Percentiles rank a stretch among this genome's conserved stretches.
Conservation (phyloP, 2,888 invertebrate species). For the Synanthedon tipuliformis region DNA sequence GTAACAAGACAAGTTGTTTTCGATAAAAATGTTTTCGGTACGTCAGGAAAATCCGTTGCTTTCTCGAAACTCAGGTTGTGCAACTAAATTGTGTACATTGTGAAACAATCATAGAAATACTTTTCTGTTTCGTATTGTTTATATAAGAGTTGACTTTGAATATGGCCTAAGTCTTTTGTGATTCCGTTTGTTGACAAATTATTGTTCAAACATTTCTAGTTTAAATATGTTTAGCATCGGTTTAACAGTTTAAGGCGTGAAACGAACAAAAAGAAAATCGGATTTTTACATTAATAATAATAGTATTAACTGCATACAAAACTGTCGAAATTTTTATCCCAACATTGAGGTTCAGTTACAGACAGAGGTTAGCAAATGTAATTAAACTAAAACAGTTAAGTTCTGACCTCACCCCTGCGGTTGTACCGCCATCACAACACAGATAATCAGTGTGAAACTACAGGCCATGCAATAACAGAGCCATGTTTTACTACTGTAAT, state of each 20-base stretch:
- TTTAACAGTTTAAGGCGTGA: slow-evolving; percentile 8
- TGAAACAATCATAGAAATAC: neutral
- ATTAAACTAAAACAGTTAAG: slow-evolving; percentile 29
- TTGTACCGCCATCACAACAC: slow-evolving; percentile 20
- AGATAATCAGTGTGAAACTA: slow-evolving; percentile 35
- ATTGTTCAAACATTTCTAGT: too few species aligned
- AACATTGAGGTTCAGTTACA: too few species aligned
- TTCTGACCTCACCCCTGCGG: slow-evolving; percentile 25
- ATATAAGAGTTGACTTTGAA: too few species aligned
- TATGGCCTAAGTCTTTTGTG: too few species aligned
- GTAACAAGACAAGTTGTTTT: neutral
- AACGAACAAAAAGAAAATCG: slow-evolving; percentile 5
- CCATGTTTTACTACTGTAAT: neutral
- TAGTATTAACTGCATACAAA: too few species aligned
- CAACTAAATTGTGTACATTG: neutral
- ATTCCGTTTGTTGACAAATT: too few species aligned
- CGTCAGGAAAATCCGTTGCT: too few species aligned
- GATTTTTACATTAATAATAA: too few species aligned
- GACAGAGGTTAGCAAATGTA: slow-evolving; percentile 17
- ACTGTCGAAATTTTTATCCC: too few species aligned
- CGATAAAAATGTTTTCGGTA: neutral
- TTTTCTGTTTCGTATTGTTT: neutral
- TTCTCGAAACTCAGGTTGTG: neutral
- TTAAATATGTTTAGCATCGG: too few species aligned
- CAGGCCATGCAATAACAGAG: slow-evolving; percentile 11